Evolutionary conservation across 2,888 invertebrate genomes (phyloP), one percentile per base, ranked within the genome.

Genomic region (Chrysodeixis includens): DNA sequence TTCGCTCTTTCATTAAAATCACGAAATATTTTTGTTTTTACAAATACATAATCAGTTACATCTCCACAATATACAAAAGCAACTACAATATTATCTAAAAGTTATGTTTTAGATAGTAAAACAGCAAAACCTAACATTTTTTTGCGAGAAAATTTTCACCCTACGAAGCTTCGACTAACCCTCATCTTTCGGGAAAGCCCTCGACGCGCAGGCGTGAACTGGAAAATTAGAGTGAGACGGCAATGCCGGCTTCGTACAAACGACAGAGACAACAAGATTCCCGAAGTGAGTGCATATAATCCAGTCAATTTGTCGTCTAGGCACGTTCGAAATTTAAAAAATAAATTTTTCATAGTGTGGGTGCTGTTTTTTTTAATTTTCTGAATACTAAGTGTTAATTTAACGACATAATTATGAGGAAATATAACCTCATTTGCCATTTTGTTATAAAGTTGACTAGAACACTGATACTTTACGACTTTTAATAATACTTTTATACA

Each of bases 81-180:
- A 40, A 40, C 6, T 14, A 40, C 1, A 14, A 40, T n/a, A 40
- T 40, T 12, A n/a, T n/a, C n/a, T 6, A 0, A n/a, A 14, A 10
- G 4, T n/a, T 40, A 40, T n/a, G 40, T 40, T n/a, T 40, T 40
- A n/a, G 4, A 6, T n/a, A 5, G 26, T 1, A n/a, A 40, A 40
- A 40, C 40, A 40, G 40, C n/a, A 40, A 40, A 5, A 40, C n/a
- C n/a, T n/a, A 14, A 40, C 40, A 40, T 56, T 60, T 80, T 75
- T 77, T 72, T 58, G 55, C 66, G 67, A 26, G 77, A 76, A 76
- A 74, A 78, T 72, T 74, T 58, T 76, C 87, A 89, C 75, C 83
- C 61, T 93, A 94, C 78, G 91, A 79, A 93, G 92, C 94, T 94
- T 93, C 93, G 83, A 94, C 82, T 83, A 85, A 69, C 81, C 83